Percentiles rank a stretch among this genome's conserved stretches.
These are phyloP conservation scores for Spinibarbus caldwelli DNA, from an alignment of 2,797 vertebrate genomes.

Conservation along the genomic window DNA sequence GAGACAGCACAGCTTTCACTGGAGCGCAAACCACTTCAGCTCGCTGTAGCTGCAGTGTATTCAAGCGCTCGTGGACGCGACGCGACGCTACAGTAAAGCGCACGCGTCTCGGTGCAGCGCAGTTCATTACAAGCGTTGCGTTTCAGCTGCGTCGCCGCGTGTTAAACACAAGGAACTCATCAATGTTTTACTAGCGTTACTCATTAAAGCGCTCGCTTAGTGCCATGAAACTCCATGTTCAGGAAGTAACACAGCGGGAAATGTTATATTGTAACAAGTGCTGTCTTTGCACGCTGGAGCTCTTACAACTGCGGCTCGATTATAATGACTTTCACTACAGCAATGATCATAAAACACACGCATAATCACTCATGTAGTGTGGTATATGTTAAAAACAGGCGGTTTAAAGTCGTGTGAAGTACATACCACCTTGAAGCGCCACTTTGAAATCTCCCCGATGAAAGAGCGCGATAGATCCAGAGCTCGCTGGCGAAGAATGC, in stretches of 20 bases:
- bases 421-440: constrained; percentile 79
- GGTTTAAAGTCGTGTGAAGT: constrained; percentile 12
- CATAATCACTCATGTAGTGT: background rate
- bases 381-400: background rate
- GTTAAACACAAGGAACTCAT: background rate
- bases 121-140: background rate
- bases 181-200: background rate
- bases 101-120: background rate
- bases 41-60: no score
- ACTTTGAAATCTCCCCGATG: constrained; percentile 73
- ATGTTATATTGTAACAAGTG: background rate
- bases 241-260: background rate
- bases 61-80: no score
- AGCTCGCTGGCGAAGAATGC: constrained; percentile 74
- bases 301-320: background rate
- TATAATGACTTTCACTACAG: background rate
- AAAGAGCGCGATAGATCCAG: background rate
- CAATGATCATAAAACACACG: background rate
- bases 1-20: background rate
- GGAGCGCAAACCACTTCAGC: background rate
- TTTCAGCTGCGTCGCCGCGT: no score
- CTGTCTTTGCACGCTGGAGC: background rate
- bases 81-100: background rate
- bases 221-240: background rate
- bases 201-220: background rate